phyloP scores from a whole-genome alignment of 2,113 vertebrate species.

The Phrynosoma platyrhinos region DNA sequence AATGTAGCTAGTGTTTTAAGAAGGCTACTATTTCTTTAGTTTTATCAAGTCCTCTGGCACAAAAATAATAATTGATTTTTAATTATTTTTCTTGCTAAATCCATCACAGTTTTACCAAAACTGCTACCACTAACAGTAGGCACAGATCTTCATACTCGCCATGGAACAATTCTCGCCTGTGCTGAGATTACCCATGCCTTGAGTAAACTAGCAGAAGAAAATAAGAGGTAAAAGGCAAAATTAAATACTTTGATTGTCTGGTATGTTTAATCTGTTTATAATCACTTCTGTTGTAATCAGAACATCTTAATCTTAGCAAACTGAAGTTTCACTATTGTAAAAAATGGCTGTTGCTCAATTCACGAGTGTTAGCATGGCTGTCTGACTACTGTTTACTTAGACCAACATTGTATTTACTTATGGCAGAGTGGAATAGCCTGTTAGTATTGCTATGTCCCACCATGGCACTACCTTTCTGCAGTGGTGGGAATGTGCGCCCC shows the following conservation, averaged over 20 bases:
- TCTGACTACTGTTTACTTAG: background rate
- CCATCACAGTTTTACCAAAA: conserved; percentile 85
- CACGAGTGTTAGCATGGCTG: background rate
- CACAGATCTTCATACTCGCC: conserved; percentile 89
- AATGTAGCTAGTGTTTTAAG: background rate
- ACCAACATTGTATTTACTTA: too few species aligned
- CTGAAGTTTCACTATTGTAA: background rate
- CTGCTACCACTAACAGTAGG: conserved; percentile 85
- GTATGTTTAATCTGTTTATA: conserved; percentile 42
- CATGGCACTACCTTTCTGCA: too few species aligned
- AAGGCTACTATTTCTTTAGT: background rate
- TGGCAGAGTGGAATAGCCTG: too few species aligned
- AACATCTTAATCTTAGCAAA: conserved; percentile 30
- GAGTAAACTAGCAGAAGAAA: conserved; percentile 80
- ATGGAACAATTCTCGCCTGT: conserved; percentile 92
- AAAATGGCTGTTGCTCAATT: background rate
- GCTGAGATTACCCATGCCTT: conserved; percentile 90
- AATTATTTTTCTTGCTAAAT: conserved; percentile 18
- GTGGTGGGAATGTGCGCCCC: too few species aligned
- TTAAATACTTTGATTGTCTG: conserved; percentile 40
- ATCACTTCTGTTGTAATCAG: conserved; percentile 40
- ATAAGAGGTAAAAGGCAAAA: conserved; percentile 81
- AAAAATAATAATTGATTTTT: conserved; percentile 23
- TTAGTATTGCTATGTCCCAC: too few species aligned
- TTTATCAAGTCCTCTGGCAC: conserved; percentile 18